Evolutionary conservation across 2,888 invertebrate species (phyloP).

Genomic region (Opisthograptis luteolata): DNA sequence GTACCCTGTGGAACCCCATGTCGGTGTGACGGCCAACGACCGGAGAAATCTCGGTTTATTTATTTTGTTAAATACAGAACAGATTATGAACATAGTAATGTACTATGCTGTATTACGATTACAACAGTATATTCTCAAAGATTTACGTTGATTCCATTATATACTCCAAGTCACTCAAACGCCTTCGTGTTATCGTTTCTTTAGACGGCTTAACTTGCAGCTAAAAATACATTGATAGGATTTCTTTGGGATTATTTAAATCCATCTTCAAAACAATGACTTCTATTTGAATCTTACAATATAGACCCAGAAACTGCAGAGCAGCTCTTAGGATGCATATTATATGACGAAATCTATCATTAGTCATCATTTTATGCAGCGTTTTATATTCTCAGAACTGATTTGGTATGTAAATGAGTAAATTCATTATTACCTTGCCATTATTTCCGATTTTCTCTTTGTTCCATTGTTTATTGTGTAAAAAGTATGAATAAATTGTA

Average conservation of each 20-base stretch:
- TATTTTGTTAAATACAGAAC: no score
- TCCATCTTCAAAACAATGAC: background rate
- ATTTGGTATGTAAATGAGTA: slow-evolving; percentile 21
- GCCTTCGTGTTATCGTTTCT: background rate
- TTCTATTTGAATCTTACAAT: background rate
- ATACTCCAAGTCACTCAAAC: slow-evolving; percentile 8
- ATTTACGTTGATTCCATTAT: slow-evolving; percentile 14
- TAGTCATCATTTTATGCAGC: background rate
- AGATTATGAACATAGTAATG: no score
- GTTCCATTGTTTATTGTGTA: slow-evolving; percentile 27
- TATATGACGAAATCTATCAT: background rate
- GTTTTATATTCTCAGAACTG: slow-evolving; percentile 4
- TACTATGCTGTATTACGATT: slow-evolving; percentile 26
- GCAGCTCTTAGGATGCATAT: no score
- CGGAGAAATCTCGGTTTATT: slow-evolving; percentile 35
- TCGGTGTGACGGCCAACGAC: slow-evolving; percentile 36
- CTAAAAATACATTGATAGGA: background rate
- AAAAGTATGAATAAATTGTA: slow-evolving; percentile 20
- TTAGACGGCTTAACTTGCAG: background rate
- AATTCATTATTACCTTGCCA: slow-evolving; percentile 10
- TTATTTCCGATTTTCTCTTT: slow-evolving; percentile 23
- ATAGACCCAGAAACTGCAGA: background rate
- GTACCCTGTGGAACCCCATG: slow-evolving; percentile 38
- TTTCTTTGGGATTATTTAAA: background rate
- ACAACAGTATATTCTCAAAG: slow-evolving; percentile 10